A percentile compares a stretch with the other conserved stretches of the same genome.
These are phyloP conservation scores for Dipus sagitta DNA, from an alignment of 2,797 vertebrate genomes.

Conservation along the genomic window DNA sequence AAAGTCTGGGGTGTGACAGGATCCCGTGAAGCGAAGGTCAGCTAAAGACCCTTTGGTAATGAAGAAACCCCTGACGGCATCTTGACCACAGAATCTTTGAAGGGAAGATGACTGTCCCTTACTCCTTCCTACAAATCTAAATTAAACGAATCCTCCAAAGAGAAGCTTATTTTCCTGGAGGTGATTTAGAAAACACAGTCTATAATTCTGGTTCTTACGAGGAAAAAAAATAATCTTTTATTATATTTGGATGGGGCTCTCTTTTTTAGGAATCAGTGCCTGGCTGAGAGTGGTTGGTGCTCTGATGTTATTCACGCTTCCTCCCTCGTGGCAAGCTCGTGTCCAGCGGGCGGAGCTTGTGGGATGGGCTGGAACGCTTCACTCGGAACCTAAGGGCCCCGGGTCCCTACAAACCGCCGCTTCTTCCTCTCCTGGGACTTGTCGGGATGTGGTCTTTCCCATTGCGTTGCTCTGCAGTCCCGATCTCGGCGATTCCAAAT, in stretches of 20 bases:
- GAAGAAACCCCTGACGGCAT: slow-evolving; percentile 15
- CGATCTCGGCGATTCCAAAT: slow-evolving; percentile 42
- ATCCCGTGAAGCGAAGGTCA: neutral
- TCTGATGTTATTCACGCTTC: slow-evolving; percentile 71
- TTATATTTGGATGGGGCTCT: slow-evolving; percentile 80
- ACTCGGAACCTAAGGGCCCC: slow-evolving; percentile 62
- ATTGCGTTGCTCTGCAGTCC: slow-evolving; percentile 21
- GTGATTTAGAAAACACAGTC: slow-evolving; percentile 79
- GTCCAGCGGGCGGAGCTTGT: slow-evolving; percentile 55
- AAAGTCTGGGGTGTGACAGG: neutral
- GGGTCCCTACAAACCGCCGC: slow-evolving; percentile 69
- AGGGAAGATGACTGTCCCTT: slow-evolving; percentile 61
- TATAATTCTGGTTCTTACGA: slow-evolving; percentile 77
- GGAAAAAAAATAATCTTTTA: slow-evolving; percentile 79
- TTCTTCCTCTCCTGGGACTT: slow-evolving; percentile 65
- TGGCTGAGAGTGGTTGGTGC: slow-evolving; percentile 72
- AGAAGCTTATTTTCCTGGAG: slow-evolving; percentile 79
- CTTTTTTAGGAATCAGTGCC: slow-evolving; percentile 82
- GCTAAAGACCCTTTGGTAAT: slow-evolving; percentile 15
- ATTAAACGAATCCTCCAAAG: slow-evolving; percentile 72
- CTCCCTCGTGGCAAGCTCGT: slow-evolving; percentile 67
- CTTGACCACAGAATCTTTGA: slow-evolving; percentile 62
- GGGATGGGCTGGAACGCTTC: slow-evolving; percentile 64
- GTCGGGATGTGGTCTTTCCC: slow-evolving; percentile 58
- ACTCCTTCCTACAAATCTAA: slow-evolving; percentile 68